A percentile compares a stretch with the other conserved stretches of the same genome.
These are phyloP conservation scores for Porites rus DNA, from an alignment of 92 coral and sea anemone species.

Conservation along the genomic window DNA sequence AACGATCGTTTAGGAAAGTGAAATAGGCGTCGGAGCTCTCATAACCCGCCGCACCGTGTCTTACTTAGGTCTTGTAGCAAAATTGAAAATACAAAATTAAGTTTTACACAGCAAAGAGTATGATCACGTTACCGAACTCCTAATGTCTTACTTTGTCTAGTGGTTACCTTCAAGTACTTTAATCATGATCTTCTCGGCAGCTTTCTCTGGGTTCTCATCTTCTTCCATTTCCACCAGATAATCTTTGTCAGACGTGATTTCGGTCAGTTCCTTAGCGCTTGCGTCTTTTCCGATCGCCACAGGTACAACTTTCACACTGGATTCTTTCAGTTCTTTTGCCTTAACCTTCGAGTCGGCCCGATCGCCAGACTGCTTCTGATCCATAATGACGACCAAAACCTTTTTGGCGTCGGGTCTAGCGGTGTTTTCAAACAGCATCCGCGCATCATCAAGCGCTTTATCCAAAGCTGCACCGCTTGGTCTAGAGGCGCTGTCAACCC, in stretches of 20 bases:
- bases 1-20: too few relatives aligned
- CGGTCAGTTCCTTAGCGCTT: slow-evolving; percentile 52
- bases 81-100: too few relatives aligned
- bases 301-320: slow-evolving; percentile 83
- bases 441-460: slow-evolving; percentile 76
- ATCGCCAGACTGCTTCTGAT: slow-evolving; percentile 64
- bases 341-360: slow-evolving; percentile 36
- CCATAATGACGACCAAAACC: slow-evolving; percentile 82
- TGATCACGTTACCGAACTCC: not conserved
- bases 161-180: slow-evolving; percentile 66
- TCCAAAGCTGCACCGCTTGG: slow-evolving; percentile 73
- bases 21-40: too few relatives aligned
- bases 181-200: slow-evolving; percentile 79
- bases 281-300: slow-evolving; percentile 79
- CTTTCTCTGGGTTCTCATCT: slow-evolving; percentile 63
- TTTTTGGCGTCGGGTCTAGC: slow-evolving; percentile 81
- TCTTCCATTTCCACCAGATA: slow-evolving; percentile 53
- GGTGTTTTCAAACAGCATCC: slow-evolving; percentile 66
- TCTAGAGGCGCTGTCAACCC: slow-evolving; percentile 48
- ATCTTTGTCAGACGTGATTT: slow-evolving; percentile 64
- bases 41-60: too few relatives aligned
- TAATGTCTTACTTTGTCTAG: not conserved
- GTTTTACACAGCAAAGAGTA: too few relatives aligned
- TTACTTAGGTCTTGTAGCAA: too few relatives aligned
- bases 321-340: slow-evolving; percentile 51